Percentiles rank a stretch among this genome's conserved stretches.
These are phyloP conservation scores for Taxidea taxus DNA, from an alignment of 2,113 vertebrate species.

Conservation along the genomic window DNA sequence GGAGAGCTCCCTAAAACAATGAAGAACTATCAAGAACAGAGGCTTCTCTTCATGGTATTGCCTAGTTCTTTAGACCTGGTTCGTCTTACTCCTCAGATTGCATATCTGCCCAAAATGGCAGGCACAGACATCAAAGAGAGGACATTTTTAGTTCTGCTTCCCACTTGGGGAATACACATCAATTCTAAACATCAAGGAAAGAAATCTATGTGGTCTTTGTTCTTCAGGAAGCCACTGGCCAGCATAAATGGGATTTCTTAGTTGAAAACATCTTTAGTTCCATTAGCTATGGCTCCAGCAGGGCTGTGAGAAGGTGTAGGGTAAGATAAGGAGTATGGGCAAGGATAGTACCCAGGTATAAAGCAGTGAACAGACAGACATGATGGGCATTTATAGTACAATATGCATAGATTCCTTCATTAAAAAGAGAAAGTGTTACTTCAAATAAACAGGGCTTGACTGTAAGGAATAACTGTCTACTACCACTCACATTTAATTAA, in stretches of 20 bases:
- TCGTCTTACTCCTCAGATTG: not conserved
- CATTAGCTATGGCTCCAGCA: not conserved
- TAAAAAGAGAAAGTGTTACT: not conserved
- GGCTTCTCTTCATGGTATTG: not conserved
- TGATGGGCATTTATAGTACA: not conserved
- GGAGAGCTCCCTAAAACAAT: not conserved
- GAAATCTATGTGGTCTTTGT: not conserved
- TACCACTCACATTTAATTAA: not conserved
- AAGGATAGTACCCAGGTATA: not conserved
- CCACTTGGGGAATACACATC: not conserved
- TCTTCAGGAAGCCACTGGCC: not conserved
- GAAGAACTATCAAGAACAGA: not conserved
- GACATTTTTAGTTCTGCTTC: not conserved
- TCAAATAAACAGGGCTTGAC: not conserved
- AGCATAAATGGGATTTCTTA: not conserved
- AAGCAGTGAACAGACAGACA: not conserved
- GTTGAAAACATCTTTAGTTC: not conserved
- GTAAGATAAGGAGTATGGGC: too few species aligned
- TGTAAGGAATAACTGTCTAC: not conserved
- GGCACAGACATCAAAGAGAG: not conserved
- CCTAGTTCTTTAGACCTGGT: not conserved
- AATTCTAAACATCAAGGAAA: not conserved
- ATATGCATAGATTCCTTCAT: not conserved
- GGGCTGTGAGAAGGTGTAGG: not conserved
- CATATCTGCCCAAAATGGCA: not conserved